A percentile compares a stretch with the other conserved stretches of the same genome.
Conservation (phyloP, 2,113 vertebrate species). For the Haplotaxodon microlepis region DNA sequence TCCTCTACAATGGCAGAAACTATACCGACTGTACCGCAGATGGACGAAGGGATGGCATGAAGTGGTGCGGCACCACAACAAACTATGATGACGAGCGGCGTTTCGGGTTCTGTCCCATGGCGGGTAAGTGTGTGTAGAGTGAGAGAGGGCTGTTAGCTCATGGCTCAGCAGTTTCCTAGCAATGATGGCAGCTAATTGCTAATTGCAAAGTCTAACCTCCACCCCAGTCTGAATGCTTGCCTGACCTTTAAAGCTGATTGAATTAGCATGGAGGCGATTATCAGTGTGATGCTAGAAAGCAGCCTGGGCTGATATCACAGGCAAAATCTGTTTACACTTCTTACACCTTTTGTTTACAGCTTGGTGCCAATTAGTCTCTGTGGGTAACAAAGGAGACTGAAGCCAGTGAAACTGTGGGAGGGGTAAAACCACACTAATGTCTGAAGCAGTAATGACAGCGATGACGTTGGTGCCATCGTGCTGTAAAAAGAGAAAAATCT, state of each 20-base stretch:
- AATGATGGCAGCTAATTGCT: background rate
- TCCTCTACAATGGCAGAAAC: constrained; percentile 89
- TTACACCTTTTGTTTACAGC: background rate
- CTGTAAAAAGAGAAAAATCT: background rate
- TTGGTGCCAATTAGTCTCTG: constrained; percentile 25
- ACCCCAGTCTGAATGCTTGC: background rate
- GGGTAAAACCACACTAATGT: constrained; percentile 16
- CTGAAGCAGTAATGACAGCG: background rate
- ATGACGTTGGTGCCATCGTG: background rate
- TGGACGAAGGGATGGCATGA: constrained; percentile 91
- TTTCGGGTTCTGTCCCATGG: constrained; percentile 98
- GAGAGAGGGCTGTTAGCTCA: background rate
- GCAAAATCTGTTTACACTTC: background rate
- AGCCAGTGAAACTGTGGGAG: constrained; percentile 10
- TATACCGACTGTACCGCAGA: constrained; percentile 94
- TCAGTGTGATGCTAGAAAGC: background rate
- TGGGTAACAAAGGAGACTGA: constrained; percentile 16
- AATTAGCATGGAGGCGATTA: background rate
- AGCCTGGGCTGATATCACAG: background rate
- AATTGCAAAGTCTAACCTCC: background rate
- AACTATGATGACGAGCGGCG: constrained; percentile 88
- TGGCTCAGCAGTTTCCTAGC: background rate
- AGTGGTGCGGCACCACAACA: constrained; percentile 93
- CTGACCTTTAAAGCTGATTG: background rate
- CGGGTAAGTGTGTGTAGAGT: constrained; percentile 70